Conservation (phyloP, 2,113 vertebrate genomes). For the Lonchura striata region DNA sequence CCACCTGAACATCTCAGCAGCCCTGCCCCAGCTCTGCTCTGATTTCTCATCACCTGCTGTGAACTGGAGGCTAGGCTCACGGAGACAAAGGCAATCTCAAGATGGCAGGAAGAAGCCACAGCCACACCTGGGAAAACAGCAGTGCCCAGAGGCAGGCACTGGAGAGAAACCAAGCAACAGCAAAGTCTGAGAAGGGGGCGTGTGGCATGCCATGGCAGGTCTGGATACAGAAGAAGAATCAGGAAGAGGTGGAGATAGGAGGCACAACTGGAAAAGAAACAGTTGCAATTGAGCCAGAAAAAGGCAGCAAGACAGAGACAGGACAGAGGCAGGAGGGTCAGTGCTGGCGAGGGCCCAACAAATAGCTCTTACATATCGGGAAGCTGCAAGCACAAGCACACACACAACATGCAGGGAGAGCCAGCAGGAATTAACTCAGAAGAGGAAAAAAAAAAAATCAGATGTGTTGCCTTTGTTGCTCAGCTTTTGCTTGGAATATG, state of each 20-base stretch:
- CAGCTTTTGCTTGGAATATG: not conserved
- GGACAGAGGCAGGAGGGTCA: not conserved
- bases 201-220: not conserved
- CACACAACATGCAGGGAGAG: not conserved
- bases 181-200: not conserved
- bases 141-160: not conserved
- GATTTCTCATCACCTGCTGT: not conserved
- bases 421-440: not conserved
- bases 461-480: fast-evolving
- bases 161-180: not conserved
- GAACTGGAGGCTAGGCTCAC: not conserved
- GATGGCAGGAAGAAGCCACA: not conserved
- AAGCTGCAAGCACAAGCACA: not conserved
- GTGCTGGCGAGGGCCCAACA: not conserved
- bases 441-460: not conserved
- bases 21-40: not conserved
- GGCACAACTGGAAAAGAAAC: not conserved
- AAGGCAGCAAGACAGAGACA: not conserved
- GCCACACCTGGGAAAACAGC: not conserved
- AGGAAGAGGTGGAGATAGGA: not conserved
- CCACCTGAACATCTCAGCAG: not conserved
- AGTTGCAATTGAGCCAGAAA: not conserved
- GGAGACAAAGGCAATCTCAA: not conserved
- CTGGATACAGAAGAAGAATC: not conserved
- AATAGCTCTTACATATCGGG: not conserved